These are phyloP conservation scores for Odontocerum albicorne DNA, from an alignment of 2,888 invertebrate genomes.

Conservation along the genomic window DNA sequence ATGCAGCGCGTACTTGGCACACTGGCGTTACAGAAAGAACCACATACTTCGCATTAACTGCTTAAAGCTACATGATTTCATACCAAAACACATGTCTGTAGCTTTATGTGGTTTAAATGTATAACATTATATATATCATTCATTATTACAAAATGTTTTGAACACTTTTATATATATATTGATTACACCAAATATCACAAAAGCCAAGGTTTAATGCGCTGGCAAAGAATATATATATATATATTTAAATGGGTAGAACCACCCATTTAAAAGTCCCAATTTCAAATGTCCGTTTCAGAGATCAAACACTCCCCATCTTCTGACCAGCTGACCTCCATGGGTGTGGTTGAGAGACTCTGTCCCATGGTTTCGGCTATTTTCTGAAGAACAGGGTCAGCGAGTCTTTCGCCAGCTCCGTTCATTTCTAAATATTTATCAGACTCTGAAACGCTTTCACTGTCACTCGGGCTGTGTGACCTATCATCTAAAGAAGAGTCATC, in stretches of 20 bases:
- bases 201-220: slow-evolving; percentile 1
- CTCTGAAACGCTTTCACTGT: slow-evolving; percentile 33
- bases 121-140: too few species aligned
- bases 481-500: slow-evolving; percentile 46
- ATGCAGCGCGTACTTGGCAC: neutral
- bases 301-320: slow-evolving; percentile 36
- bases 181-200: slow-evolving; percentile 4
- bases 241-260: too few species aligned
- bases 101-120: too few species aligned
- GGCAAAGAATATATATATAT: slow-evolving; percentile 14
- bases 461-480: slow-evolving; percentile 34
- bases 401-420: slow-evolving; percentile 31
- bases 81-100: too few species aligned
- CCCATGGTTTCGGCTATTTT: slow-evolving; percentile 34
- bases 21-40: too few species aligned
- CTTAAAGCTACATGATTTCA: too few species aligned
- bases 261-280: slow-evolving; percentile 37
- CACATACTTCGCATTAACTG: too few species aligned
- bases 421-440: slow-evolving; percentile 27
- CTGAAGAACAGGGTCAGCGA: slow-evolving; percentile 31
- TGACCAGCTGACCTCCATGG: slow-evolving; percentile 39
- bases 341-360: slow-evolving; percentile 32
- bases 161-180: slow-evolving; percentile 10
- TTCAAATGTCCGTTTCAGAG: slow-evolving; percentile 36
- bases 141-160: too few species aligned